Percentiles rank a stretch among this genome's conserved stretches.
phyloP scores from a whole-genome alignment of 2,797 vertebrate species.

The Lemur catta region DNA sequence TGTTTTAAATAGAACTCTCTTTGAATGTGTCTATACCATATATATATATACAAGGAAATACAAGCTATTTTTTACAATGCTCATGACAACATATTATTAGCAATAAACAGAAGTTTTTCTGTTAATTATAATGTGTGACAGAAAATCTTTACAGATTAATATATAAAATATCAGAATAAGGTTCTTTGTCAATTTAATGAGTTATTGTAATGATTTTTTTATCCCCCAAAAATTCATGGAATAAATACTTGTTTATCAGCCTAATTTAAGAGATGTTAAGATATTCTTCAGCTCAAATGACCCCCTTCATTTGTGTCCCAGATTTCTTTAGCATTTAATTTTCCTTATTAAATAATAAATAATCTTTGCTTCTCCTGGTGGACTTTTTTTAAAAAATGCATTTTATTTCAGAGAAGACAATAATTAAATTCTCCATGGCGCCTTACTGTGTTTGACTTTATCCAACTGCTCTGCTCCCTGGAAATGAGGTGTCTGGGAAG shows the following conservation, averaged over 20 bases:
- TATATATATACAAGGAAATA: background rate
- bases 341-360: background rate
- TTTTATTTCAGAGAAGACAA: background rate
- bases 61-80: background rate
- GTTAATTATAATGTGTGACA: background rate
- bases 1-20: slow-evolving; percentile 22
- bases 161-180: background rate
- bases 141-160: background rate
- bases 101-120: background rate
- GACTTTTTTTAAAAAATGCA: background rate
- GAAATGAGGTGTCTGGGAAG: background rate
- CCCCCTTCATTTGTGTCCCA: background rate
- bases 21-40: background rate
- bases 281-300: background rate
- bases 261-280: background rate
- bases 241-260: background rate
- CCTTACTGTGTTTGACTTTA: background rate
- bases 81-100: background rate
- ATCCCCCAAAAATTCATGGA: background rate
- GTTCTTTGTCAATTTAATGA: background rate
- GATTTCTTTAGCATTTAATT: background rate
- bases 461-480: background rate
- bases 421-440: background rate
- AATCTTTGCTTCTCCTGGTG: background rate
- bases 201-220: slow-evolving; percentile 19